Conservation (phyloP, 2,113 vertebrate species). For the Melanotaenia duboulayi region DNA sequence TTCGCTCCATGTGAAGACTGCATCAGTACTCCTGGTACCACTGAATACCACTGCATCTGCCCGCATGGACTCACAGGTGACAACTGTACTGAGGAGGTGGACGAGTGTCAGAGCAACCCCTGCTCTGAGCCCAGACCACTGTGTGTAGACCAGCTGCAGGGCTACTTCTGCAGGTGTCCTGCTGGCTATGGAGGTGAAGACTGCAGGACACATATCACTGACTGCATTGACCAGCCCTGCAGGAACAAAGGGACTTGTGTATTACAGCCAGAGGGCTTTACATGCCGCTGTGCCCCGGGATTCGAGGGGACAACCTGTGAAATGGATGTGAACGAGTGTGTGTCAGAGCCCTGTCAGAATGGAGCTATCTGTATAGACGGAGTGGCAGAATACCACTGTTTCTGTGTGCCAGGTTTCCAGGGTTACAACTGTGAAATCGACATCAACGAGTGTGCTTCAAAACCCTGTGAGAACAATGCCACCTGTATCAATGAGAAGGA, state of each 20-base stretch:
- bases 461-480: conserved; percentile 89
- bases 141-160: conserved; percentile 75
- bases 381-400: conserved; percentile 86
- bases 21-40: conserved; percentile 63
- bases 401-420: conserved; percentile 96
- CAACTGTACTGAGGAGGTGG: conserved; percentile 66
- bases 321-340: conserved; percentile 84
- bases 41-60: conserved; percentile 81
- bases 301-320: conserved; percentile 83
- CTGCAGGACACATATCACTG: conserved; percentile 70
- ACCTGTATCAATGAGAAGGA: conserved; percentile 92
- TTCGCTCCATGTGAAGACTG: conserved; percentile 80
- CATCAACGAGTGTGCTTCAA: conserved; percentile 95
- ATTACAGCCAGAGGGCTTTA: conserved; percentile 57
- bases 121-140: conserved; percentile 73
- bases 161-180: conserved; percentile 84
- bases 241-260: conserved; percentile 85
- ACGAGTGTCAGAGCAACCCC: conserved; percentile 82
- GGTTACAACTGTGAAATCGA: conserved; percentile 93
- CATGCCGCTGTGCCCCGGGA: conserved; percentile 80
- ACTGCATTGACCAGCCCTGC: conserved; percentile 86
- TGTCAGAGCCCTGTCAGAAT: conserved; percentile 88
- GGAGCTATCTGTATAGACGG: conserved; percentile 91
- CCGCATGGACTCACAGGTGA: conserved; percentile 68
- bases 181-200: conserved; percentile 71